These are phyloP conservation scores for Tauraco erythrolophus DNA, from an alignment of 2,113 vertebrate genomes.

Conservation along the genomic window DNA sequence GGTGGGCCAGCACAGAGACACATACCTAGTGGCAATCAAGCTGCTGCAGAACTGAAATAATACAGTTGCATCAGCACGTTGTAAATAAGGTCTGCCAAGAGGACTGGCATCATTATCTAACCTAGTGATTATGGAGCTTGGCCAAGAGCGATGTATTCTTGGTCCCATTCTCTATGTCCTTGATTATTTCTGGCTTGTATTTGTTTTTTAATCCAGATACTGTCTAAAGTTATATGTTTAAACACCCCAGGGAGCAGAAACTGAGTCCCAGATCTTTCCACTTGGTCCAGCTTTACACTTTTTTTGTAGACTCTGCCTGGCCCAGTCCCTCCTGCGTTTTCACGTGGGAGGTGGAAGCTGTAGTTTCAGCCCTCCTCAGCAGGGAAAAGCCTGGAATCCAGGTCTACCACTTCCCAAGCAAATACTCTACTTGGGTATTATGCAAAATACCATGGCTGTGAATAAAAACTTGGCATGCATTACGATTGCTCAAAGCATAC, in stretches of 20 bases:
- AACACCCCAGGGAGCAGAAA: background rate
- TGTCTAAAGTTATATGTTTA: background rate
- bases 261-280: background rate
- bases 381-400: constrained; percentile 29
- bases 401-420: constrained; percentile 18
- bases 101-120: constrained; percentile 11
- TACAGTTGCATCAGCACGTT: background rate
- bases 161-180: background rate
- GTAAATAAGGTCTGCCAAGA: constrained; percentile 30
- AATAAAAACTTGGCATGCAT: constrained; percentile 38
- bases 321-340: background rate
- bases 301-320: background rate
- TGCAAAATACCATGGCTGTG: constrained; percentile 15
- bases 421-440: background rate
- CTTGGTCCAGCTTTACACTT: background rate
- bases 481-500: constrained; percentile 14
- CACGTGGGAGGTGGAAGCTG: background rate
- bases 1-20: background rate
- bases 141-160: constrained; percentile 18
- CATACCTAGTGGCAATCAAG: background rate
- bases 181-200: constrained; percentile 41
- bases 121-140: constrained; percentile 12
- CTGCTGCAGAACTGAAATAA: background rate
- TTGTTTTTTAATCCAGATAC: constrained; percentile 9
- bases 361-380: background rate